A percentile compares a stretch with the other conserved stretches of the same genome.
phyloP scores from a whole-genome alignment of 2,797 vertebrate species.

The Acomys russatus region DNA sequence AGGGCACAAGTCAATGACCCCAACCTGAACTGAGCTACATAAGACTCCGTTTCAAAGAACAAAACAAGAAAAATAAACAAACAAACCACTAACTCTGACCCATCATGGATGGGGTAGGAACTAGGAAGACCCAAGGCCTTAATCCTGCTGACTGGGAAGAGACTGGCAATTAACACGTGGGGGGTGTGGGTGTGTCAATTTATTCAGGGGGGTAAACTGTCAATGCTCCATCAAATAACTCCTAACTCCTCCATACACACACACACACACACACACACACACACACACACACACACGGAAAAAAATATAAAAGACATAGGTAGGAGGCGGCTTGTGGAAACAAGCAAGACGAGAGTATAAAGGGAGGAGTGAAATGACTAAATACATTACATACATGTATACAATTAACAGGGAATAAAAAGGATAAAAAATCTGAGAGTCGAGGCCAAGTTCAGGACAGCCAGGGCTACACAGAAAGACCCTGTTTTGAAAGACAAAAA shows the following conservation, averaged over 20 bases:
- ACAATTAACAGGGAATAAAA: neutral
- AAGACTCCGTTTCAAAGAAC: neutral
- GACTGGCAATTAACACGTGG: too few relatives aligned
- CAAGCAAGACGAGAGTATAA: too few relatives aligned
- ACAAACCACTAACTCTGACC: neutral
- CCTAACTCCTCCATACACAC: neutral
- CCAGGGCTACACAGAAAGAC: too few relatives aligned
- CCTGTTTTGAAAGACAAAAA: too few relatives aligned
- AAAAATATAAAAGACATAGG: neutral
- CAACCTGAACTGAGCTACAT: neutral
- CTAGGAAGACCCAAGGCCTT: neutral
- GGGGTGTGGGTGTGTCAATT: neutral
- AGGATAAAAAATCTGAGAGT: neutral
- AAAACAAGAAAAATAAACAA: neutral
- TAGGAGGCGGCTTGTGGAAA: neutral
- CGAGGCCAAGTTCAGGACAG: neutral
- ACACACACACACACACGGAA: neutral
- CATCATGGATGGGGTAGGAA: neutral
- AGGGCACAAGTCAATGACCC: too few relatives aligned
- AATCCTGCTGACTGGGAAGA: neutral
- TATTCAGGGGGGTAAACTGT: neutral
- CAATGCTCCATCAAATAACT: neutral
- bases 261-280: neutral
- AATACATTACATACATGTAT: neutral
- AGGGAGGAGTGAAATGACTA: neutral